Conservation (phyloP, 2,113 vertebrate genomes). For the Cryptotis parvus region DNA sequence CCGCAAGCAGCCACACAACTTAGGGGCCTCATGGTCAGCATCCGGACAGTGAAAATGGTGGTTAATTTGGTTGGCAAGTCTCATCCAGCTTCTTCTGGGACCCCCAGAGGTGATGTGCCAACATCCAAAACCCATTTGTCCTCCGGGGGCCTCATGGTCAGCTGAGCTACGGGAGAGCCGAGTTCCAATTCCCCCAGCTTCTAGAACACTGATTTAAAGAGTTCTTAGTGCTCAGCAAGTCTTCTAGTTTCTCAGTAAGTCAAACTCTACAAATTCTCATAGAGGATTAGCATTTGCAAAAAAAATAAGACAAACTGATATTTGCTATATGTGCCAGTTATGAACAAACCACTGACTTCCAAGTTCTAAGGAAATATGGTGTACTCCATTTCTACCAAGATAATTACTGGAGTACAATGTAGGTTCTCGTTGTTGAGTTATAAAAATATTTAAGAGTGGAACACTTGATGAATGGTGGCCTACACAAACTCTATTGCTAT, state of each 20-base stretch:
- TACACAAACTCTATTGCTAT: fast-evolving
- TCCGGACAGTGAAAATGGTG: no score
- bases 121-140: no score
- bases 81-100: no score
- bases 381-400: neutral
- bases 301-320: neutral
- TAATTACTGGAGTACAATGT: neutral
- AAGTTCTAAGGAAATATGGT: neutral
- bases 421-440: neutral
- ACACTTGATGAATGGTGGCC: neutral
- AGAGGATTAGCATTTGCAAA: neutral
- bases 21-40: no score
- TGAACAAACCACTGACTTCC: neutral
- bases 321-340: neutral
- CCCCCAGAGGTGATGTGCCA: no score
- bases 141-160: no score
- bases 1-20: no score
- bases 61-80: no score
- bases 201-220: no score
- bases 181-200: no score
- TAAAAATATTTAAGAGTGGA: neutral
- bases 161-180: no score
- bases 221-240: no score
- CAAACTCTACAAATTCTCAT: neutral
- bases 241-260: neutral